Conservation (phyloP, 2,888 invertebrate genomes). For the Platycnemis pennipes region DNA sequence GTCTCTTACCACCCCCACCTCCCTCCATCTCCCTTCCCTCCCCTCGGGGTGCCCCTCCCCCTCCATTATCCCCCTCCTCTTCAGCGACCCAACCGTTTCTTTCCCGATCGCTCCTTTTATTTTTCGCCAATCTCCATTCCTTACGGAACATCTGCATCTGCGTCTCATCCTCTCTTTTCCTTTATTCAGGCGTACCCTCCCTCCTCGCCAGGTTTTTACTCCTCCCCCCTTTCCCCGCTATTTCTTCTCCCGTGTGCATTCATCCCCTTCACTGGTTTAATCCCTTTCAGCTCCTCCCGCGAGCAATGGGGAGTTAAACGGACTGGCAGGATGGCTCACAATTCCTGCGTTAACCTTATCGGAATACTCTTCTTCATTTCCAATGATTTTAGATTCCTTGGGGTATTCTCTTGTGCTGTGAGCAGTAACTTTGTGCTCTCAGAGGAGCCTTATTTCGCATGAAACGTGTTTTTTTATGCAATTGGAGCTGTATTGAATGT, state of each 20-base stretch:
- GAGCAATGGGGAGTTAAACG: not conserved
- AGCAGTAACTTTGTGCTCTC: not conserved
- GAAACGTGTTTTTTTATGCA: no score
- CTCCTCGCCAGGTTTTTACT: not conserved
- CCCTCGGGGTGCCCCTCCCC: not conserved
- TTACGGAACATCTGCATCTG: slow-evolving; percentile 66
- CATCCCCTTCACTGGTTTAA: not conserved
- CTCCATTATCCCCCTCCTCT: slow-evolving; percentile 47
- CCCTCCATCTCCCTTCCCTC: not conserved
- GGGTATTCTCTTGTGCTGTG: not conserved
- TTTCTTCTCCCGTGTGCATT: not conserved
- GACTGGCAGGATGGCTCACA: not conserved
- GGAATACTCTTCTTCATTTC: no score
- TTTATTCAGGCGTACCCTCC: not conserved
- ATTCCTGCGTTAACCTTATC: not conserved
- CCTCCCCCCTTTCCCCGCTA: not conserved
- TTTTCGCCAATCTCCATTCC: slow-evolving; percentile 49
- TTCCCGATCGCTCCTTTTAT: slow-evolving; percentile 1
- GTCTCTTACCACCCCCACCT: not conserved
- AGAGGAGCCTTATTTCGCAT: not conserved
- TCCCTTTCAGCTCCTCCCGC: not conserved
- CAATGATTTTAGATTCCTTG: not conserved
- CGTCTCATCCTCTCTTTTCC: not conserved
- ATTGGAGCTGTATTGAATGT: no score
- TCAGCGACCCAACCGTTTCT: not conserved